phyloP scores from a whole-genome alignment of 1,140 invertebrate genomes.

The Rhyacophila brunnea region DNA sequence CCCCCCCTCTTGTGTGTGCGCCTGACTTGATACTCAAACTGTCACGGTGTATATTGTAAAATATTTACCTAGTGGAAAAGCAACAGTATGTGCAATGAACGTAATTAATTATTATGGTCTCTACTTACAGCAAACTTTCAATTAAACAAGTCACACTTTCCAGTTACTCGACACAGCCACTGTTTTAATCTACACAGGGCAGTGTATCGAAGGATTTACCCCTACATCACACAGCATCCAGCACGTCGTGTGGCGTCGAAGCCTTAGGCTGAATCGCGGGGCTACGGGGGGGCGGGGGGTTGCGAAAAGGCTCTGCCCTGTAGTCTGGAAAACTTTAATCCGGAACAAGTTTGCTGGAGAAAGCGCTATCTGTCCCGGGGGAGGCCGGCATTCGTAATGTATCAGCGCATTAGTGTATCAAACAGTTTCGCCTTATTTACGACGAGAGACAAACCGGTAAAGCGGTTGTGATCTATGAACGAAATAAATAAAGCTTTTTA shows the following conservation, averaged over 20 bases:
- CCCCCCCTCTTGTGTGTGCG: too few relatives aligned
- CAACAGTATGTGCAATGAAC: too few relatives aligned
- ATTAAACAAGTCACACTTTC: too few relatives aligned
- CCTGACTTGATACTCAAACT: too few relatives aligned
- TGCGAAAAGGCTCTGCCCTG: background rate
- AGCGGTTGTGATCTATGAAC: background rate
- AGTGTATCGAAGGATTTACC: background rate
- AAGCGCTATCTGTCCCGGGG: constrained; percentile 33
- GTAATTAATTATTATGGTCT: too few relatives aligned
- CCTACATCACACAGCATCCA: background rate
- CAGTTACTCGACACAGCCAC: too few relatives aligned
- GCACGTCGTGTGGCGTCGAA: background rate
- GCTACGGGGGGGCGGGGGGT: background rate
- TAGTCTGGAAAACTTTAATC: constrained; percentile 34
- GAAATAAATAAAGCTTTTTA: too few relatives aligned
- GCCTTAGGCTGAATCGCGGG: too few relatives aligned
- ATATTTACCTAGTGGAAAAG: too few relatives aligned
- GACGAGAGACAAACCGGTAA: background rate
- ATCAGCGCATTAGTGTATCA: constrained; percentile 37
- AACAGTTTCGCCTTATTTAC: constrained; percentile 24
- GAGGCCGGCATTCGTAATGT: constrained; percentile 33
- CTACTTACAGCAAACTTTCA: too few relatives aligned
- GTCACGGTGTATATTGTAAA: too few relatives aligned
- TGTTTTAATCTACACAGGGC: too few relatives aligned
- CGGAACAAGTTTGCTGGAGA: constrained; percentile 33